Base-by-base conservation (phyloP, 2,113 vertebrate genomes). In the Stegastes partitus region DNA sequence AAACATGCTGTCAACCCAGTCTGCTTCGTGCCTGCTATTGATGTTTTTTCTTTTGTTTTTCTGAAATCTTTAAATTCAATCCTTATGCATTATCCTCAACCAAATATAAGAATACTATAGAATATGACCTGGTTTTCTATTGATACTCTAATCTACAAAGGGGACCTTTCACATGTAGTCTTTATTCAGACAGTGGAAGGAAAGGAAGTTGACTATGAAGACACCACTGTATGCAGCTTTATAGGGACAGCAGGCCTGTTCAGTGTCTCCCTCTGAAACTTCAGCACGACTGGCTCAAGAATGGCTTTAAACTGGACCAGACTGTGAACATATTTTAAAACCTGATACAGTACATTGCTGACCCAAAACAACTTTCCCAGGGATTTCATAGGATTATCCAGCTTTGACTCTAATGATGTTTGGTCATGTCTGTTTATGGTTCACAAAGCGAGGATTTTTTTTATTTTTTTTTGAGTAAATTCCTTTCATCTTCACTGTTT, bases 361-460 rank as follows among this genome's bases (percentile, higher is more conserved):
- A 81, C 67, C 51, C 70, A 65, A 77, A 89, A 68, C 64, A 84
- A 42, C 45, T 79, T 39, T 88, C 57, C 63, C 11, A 19, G 45
- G 26, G 55, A 67, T 74, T 76, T 82, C 37, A 85, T 21, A 21
- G 50, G 61, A 76, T 85, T 62, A 83, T 69, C 71, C 68, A 74
- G 68, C 49, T 76, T 65, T 58, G 50, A 45, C 19, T 50, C 39
- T 16, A 16, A 11, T 49, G 5, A 10, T 55, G n/a, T 67, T 68
- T 58, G 34, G 53, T 26, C n/a, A 57, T 55, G 25, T 73, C 37
- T 37, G 19, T 50, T 74, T 34, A 16, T 59, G 31, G 5, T 72
- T 77, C n/a, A 58, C 45, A 74, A 21, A 18, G 22, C 9, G 12
- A 28, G 18, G 47, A 22, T 61, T 76, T 19, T n/a, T n/a, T n/a